Evolutionary conservation across 2,797 vertebrate genomes (phyloP).

Genomic region (Pseudocheirus occidentalis): DNA sequence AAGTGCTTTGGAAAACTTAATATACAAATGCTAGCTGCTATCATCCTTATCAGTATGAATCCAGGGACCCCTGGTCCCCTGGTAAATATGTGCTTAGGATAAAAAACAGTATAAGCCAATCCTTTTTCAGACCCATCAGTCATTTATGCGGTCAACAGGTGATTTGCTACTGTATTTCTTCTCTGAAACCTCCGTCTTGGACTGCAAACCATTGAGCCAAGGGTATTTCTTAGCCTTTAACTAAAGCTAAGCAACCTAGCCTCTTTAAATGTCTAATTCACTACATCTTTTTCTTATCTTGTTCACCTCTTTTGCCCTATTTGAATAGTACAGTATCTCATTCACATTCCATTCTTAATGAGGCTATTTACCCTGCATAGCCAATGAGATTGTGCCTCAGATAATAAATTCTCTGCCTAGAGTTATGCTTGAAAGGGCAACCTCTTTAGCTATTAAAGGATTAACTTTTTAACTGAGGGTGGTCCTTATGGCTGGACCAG

Average conservation of each 20-base stretch:
- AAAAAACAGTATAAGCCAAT: not conserved
- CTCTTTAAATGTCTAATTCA: slow-evolving; percentile 82
- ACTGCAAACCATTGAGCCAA: slow-evolving; percentile 19
- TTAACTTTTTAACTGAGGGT: slow-evolving; percentile 75
- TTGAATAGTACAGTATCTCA: slow-evolving; percentile 73
- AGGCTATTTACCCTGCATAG: slow-evolving; percentile 75
- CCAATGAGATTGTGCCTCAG: slow-evolving; percentile 65
- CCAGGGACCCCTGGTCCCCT: not conserved
- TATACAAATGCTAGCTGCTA: not conserved
- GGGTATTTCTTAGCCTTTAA: slow-evolving; percentile 13
- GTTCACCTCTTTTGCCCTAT: slow-evolving; percentile 82
- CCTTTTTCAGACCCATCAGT: slow-evolving; percentile 15
- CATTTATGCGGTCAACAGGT: slow-evolving; percentile 23
- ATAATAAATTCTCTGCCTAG: slow-evolving; percentile 71
- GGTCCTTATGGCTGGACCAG: slow-evolving; percentile 62
- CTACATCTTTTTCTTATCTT: slow-evolving; percentile 84
- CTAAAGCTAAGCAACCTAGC: slow-evolving; percentile 39
- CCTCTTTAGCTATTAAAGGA: slow-evolving; percentile 72
- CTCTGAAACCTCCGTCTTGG: not conserved
- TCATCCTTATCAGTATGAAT: not conserved
- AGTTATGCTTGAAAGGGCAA: slow-evolving; percentile 66
- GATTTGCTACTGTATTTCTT: slow-evolving; percentile 34
- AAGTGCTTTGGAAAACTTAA: not conserved
- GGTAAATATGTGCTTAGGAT: slow-evolving; percentile 7
- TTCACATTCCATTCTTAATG: slow-evolving; percentile 69